Conservation (phyloP, 2,113 vertebrate genomes). For the Calidris pygmaea region DNA sequence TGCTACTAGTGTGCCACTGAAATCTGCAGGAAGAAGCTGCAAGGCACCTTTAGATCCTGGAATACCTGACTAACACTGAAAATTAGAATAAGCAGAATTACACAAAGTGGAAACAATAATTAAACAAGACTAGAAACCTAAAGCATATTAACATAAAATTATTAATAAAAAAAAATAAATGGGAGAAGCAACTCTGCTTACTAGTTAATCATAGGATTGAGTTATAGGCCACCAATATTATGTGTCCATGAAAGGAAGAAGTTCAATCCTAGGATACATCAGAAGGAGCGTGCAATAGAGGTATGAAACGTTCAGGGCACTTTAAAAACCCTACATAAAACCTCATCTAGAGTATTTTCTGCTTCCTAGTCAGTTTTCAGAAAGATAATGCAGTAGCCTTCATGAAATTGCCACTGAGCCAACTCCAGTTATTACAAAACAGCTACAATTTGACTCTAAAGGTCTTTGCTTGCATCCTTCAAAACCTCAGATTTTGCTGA, state of each 20-base stretch:
- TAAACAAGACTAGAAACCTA: neutral
- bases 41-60: neutral
- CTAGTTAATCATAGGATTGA: neutral
- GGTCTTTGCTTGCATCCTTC: neutral
- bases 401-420: neutral
- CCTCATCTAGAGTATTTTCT: neutral
- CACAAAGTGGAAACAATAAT: neutral
- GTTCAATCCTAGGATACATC: neutral
- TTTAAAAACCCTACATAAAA: neutral
- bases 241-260: neutral
- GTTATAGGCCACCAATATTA: neutral
- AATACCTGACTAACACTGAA: neutral
- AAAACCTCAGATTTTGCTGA: neutral
- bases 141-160: neutral
- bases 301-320: neutral
- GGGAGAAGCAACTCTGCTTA: neutral
- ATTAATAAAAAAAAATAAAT: neutral
- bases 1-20: neutral
- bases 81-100: neutral
- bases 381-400: neutral
- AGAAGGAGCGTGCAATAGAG: neutral
- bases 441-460: neutral
- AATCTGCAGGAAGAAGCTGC: neutral
- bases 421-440: neutral
- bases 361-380: neutral